phyloP scores from a whole-genome alignment of 2,113 vertebrate genomes.

The Himantopus leucocephalus region DNA sequence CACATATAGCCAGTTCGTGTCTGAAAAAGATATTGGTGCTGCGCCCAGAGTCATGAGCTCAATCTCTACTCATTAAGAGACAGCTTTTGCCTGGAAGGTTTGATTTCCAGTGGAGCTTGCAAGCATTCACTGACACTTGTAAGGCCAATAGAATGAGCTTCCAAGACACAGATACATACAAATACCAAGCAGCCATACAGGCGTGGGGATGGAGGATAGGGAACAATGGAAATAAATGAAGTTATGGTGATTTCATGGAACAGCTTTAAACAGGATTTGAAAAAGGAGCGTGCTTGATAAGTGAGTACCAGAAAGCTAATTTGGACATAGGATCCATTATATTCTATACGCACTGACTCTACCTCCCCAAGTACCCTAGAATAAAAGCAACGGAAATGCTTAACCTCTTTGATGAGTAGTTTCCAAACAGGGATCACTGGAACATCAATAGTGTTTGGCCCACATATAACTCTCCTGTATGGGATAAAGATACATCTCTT shows the following conservation, averaged over 20 bases:
- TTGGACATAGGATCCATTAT: neutral
- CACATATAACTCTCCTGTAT: conserved; percentile 76
- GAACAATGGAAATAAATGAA: neutral
- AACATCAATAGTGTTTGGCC: conserved; percentile 78
- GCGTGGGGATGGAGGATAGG: neutral
- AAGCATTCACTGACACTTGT: neutral
- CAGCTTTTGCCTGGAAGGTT: neutral
- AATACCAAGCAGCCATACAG: neutral
- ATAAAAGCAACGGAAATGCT: neutral
- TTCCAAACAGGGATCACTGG: conserved; percentile 81
- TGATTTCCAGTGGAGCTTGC: neutral
- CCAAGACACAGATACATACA: neutral
- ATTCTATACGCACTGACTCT: neutral
- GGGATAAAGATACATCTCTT: neutral
- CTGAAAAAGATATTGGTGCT: neutral
- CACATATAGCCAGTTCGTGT: neutral
- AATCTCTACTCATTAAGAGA: neutral
- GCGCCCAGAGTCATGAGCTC: neutral
- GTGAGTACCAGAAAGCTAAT: neutral
- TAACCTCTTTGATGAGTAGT: conserved; percentile 81
- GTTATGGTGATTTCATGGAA: neutral
- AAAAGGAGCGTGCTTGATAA: neutral
- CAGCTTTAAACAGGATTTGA: neutral
- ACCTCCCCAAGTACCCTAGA: neutral
- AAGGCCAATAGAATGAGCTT: neutral